Base-by-base conservation (phyloP, 2,888 invertebrate species). In the Tachina fera region DNA sequence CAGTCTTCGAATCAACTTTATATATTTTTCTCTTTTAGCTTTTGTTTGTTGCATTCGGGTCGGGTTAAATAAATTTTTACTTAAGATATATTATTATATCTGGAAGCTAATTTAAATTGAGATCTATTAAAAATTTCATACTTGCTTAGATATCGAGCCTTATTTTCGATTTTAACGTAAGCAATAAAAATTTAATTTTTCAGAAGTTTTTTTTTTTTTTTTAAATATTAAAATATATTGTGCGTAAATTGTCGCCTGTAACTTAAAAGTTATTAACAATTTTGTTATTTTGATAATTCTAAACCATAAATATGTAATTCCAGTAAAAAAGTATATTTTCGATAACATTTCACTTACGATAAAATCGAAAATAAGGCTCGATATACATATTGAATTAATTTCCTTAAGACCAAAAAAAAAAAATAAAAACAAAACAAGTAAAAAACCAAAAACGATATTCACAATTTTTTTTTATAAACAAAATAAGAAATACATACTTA, bases 391-490 rank as follows among this genome's bases (percentile, higher is more conserved):
- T 14, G 10, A 65, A 56, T 47, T 41, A 49, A 60, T 58, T 77
- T 77, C 49, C 47, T 68, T 77, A 53, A 65, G 51, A 49, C 63
- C 19, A 51, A 63, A 47, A 76, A 58, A 47, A 11, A 76, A 56
- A 1, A n/a, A n/a, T n/a, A n/a, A n/a, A n/a, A n/a, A 4, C 31
- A 31, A 31, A 31, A 6, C 31, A 31, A 6, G 0, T 31, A n/a
- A 31, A 61, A 41, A 45, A 63, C 16, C n/a, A 63, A 51, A 75
- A 76, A 47, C 31, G 41, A 78, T 60, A 43, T 68, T 78, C 58
- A 70, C 49, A 61, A 78, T 78, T 78, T 78, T 78, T 78, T 78
- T 78, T 70, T 78, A 78, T 70, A 31, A 61, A 51, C 61, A 53
- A 56, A 78, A 51, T 49, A 31, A 56, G 8, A 68, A 76, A 41